Evolutionary conservation across 2,888 invertebrate genomes (phyloP).

Genomic region (Odiellus spinosus): DNA sequence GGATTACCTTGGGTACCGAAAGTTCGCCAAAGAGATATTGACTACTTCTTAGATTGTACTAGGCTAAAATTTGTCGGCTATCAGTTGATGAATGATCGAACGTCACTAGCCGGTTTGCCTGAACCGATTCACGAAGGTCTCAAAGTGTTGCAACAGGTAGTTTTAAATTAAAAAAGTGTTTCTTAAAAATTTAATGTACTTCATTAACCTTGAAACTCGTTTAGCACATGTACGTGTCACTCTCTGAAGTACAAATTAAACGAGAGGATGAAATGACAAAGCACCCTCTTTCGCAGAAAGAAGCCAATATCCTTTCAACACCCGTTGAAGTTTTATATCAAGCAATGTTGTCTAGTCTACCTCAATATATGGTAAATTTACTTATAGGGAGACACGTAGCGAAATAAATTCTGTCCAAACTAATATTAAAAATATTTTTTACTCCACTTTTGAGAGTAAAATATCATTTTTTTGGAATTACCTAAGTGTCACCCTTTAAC

Average conservation of each 20-base stretch:
- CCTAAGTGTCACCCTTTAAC: too few relatives aligned
- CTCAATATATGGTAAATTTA: slow-evolving; percentile 66
- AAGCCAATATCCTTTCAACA: slow-evolving; percentile 59
- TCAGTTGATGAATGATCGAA: slow-evolving; percentile 60
- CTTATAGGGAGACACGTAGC: too few relatives aligned
- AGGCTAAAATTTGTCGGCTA: slow-evolving; percentile 92
- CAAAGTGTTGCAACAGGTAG: slow-evolving; percentile 58
- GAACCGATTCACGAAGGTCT: slow-evolving; percentile 94
- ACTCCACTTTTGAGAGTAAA: too few relatives aligned
- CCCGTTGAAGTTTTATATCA: slow-evolving; percentile 78
- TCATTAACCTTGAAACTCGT: slow-evolving; percentile 21
- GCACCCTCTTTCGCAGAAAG: slow-evolving; percentile 59
- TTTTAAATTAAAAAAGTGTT: background rate
- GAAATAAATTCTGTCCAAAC: slow-evolving; percentile 1
- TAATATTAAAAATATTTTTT: slow-evolving; percentile 1
- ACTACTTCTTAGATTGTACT: slow-evolving; percentile 76
- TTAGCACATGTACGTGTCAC: slow-evolving; percentile 80
- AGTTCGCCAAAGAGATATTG: slow-evolving; percentile 82
- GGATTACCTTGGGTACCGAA: slow-evolving; percentile 92
- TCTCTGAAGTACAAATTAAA: slow-evolving; percentile 79
- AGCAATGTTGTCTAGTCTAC: slow-evolving; percentile 86
- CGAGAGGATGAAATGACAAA: slow-evolving; percentile 78
- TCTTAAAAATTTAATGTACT: background rate
- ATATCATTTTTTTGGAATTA: background rate
- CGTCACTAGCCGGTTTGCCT: slow-evolving; percentile 83